Evolutionary conservation across 2,797 vertebrate species (phyloP).

Genomic region (Oceanodroma leucorhoa): DNA sequence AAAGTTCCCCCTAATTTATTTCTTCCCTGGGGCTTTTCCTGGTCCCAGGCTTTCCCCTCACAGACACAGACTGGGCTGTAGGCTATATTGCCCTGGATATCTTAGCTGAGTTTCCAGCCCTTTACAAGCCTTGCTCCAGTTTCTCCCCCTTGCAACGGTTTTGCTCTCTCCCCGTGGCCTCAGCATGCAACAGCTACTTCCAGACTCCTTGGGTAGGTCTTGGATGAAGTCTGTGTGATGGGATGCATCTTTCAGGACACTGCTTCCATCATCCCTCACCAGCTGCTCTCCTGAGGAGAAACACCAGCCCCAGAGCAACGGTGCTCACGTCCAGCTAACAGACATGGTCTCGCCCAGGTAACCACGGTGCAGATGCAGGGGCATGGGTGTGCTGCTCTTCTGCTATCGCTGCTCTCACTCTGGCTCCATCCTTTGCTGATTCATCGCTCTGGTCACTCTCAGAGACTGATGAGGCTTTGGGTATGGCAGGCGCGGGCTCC

Average conservation of each 20-base stretch:
- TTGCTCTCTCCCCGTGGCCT: not conserved
- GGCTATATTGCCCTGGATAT: not conserved
- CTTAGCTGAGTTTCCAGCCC: not conserved
- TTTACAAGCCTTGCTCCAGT: not conserved
- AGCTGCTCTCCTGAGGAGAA: not conserved
- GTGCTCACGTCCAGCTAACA: not conserved
- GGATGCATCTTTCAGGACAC: not conserved
- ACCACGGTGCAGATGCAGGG: not conserved
- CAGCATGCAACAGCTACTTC: not conserved
- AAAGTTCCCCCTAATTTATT: not conserved
- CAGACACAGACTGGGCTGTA: not conserved
- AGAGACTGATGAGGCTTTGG: not conserved
- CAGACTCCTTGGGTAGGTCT: not conserved
- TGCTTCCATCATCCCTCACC: not conserved
- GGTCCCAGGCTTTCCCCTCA: not conserved
- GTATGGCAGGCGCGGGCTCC: not conserved
- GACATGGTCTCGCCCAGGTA: not conserved
- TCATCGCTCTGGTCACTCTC: not conserved
- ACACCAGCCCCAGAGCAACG: not conserved
- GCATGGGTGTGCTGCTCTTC: not conserved
- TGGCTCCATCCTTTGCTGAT: not conserved
- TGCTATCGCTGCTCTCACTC: not conserved
- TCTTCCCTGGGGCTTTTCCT: not conserved
- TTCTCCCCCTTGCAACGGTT: not conserved
- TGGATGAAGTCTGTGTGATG: not conserved